phyloP scores from a whole-genome alignment of 2,888 invertebrate genomes.

The Chrysotoxum bicinctum region DNA sequence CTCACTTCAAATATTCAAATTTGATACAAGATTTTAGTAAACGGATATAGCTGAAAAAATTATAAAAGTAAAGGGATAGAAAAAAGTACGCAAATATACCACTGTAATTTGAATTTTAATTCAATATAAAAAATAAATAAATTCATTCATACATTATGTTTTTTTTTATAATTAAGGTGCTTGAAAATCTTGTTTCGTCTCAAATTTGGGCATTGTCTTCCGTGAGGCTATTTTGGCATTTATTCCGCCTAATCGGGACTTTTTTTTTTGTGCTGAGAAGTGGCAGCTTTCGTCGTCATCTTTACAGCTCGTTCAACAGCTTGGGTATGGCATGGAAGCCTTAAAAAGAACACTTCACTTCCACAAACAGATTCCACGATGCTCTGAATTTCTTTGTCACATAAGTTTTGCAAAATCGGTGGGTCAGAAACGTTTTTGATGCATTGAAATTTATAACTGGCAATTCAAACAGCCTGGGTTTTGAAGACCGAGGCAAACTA shows the following conservation, averaged over 20 bases:
- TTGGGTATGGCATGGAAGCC: neutral
- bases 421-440: neutral
- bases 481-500: neutral
- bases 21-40: no score
- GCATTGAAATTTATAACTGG: no score
- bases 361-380: neutral
- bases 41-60: no score
- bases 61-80: no score
- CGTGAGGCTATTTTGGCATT: neutral
- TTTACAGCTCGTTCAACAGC: neutral
- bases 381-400: neutral
- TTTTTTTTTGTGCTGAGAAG: neutral
- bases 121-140: no score
- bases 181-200: neutral
- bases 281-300: neutral
- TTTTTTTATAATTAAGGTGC: neutral
- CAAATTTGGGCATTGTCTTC: neutral
- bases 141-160: no score
- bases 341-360: neutral
- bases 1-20: no score
- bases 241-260: neutral
- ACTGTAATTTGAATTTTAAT: no score
- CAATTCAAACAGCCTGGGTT: neutral
- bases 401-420: neutral
- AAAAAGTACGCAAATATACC: no score